phyloP scores from a whole-genome alignment of 2,113 vertebrate genomes.

The Anthoscopus minutus region DNA sequence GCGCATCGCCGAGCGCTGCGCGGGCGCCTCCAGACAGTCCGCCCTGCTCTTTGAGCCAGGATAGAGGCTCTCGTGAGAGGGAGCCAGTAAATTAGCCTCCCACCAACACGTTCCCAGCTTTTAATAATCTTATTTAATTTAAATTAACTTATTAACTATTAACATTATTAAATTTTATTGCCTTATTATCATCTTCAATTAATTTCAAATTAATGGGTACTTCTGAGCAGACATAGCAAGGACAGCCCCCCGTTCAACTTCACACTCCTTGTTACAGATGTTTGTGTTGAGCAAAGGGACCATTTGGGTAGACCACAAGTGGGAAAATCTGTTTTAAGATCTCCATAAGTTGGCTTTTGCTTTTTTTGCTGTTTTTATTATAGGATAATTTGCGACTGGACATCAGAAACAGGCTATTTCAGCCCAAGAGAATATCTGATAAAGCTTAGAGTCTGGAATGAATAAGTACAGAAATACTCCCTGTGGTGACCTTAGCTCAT shows the following conservation, averaged over 20 bases:
- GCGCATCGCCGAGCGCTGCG: background rate
- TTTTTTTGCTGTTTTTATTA: background rate
- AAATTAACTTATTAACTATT: no score
- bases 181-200: no score
- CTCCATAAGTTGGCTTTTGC: background rate
- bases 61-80: background rate
- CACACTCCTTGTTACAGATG: background rate
- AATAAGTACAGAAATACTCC: background rate
- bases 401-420: background rate
- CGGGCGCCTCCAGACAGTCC: background rate
- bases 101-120: background rate
- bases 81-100: background rate
- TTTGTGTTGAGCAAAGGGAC: background rate
- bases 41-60: accelerated
- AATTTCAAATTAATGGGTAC: background rate
- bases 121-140: background rate
- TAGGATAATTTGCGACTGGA: background rate
- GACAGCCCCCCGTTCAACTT: background rate
- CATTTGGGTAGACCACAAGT: background rate
- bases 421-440: background rate
- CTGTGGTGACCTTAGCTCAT: background rate
- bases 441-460: background rate
- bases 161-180: no score
- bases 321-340: background rate
- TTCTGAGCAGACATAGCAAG: accelerated